phyloP scores from a whole-genome alignment of 2,888 invertebrate genomes.

The Cotesia congregata region DNA sequence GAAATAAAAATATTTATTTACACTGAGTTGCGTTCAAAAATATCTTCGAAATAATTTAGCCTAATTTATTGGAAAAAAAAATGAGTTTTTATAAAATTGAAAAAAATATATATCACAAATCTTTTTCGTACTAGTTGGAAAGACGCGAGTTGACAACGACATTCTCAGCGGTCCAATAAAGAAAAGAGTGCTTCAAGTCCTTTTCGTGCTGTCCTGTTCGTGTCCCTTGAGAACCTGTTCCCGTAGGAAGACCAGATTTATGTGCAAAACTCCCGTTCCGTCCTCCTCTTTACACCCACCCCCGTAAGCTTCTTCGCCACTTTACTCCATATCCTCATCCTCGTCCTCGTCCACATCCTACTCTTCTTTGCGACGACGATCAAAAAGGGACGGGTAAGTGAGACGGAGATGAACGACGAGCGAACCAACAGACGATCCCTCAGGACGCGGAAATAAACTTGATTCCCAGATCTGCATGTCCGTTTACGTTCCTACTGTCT shows the following conservation, averaged over 20 bases:
- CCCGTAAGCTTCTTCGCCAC: not conserved
- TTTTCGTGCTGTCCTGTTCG: slow-evolving; percentile 62
- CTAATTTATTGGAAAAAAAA: not conserved
- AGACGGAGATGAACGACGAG: slow-evolving; percentile 52
- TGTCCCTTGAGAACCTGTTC: slow-evolving; percentile 63
- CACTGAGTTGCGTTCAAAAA: not conserved
- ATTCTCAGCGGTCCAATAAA: slow-evolving; percentile 67
- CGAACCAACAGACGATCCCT: slow-evolving; percentile 60
- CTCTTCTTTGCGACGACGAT: slow-evolving; percentile 56
- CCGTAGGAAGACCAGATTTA: slow-evolving; percentile 68
- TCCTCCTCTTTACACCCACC: slow-evolving; percentile 48
- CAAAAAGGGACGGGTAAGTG: slow-evolving; percentile 49
- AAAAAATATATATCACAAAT: slow-evolving; percentile 42
- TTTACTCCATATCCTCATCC: slow-evolving; percentile 29
- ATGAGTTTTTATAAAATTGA: slow-evolving; percentile 14
- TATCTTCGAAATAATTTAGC: slow-evolving; percentile 2
- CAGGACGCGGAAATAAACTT: slow-evolving; percentile 66
- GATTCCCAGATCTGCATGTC: slow-evolving; percentile 63
- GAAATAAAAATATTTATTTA: not conserved
- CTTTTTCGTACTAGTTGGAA: slow-evolving; percentile 49
- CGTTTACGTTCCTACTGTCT: slow-evolving; percentile 45
- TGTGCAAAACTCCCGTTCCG: slow-evolving; percentile 67
- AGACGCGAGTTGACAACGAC: slow-evolving; percentile 59
- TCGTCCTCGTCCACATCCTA: slow-evolving; percentile 5
- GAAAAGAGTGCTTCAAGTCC: slow-evolving; percentile 66